phyloP scores from a whole-genome alignment of 2,797 vertebrate genomes.

The Pygocentrus nattereri region DNA sequence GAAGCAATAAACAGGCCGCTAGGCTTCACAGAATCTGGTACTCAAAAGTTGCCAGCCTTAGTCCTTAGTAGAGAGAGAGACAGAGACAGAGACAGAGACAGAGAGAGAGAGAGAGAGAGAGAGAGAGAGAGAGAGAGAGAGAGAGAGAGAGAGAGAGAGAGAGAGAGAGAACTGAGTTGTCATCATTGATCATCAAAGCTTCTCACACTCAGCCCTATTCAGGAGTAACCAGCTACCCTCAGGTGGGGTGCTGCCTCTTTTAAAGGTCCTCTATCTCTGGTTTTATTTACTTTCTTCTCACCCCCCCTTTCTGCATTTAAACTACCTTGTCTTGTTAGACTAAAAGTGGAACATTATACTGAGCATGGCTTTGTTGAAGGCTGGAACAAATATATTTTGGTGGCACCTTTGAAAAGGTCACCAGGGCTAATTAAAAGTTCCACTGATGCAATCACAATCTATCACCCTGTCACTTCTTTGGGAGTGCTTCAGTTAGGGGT shows the following conservation, averaged over 20 bases:
- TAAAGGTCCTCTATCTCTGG: conserved; percentile 12
- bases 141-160: conserved; percentile 40
- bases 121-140: conserved; percentile 41
- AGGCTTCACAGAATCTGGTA: neutral
- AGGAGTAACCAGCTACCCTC: conserved; percentile 21
- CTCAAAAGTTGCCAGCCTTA: neutral
- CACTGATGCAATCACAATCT: conserved; percentile 42
- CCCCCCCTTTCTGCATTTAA: conserved; percentile 35
- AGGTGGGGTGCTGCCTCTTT: conserved; percentile 19
- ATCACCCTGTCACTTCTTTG: conserved; percentile 54
- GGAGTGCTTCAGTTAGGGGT: conserved; percentile 6
- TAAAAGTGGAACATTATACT: conserved; percentile 26
- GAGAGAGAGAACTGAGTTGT: conserved; percentile 53
- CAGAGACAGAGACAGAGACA: conserved; percentile 47
- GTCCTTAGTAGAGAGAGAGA: conserved; percentile 29
- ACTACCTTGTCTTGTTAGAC: conserved; percentile 43
- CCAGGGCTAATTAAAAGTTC: conserved; percentile 57
- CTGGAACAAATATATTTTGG: conserved; percentile 35
- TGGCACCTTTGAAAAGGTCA: conserved; percentile 55
- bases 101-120: conserved; percentile 38
- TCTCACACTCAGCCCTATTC: conserved; percentile 54
- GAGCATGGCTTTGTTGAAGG: conserved; percentile 39
- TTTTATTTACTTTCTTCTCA: conserved; percentile 19
- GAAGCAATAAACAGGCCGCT: neutral
- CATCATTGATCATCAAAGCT: conserved; percentile 73